A percentile compares a stretch with the other conserved stretches of the same genome.
Evolutionary conservation across 2,113 vertebrate species (phyloP).

Genomic region (Trematocara zebra): DNA sequence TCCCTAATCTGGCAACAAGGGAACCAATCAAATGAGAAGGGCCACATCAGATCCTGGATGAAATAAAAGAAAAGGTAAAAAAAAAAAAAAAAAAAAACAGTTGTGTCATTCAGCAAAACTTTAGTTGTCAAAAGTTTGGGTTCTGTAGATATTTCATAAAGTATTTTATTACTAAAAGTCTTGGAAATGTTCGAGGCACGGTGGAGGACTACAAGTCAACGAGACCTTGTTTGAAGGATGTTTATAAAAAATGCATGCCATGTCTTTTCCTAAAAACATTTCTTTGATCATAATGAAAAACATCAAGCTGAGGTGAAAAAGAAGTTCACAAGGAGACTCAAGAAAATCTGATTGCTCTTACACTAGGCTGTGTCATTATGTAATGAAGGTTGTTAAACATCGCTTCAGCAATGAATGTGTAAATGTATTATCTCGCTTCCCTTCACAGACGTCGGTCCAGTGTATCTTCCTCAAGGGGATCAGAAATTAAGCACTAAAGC

Average conservation of each 20-base stretch:
- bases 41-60: rapidly evolving
- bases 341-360: neutral
- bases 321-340: neutral
- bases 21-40: neutral
- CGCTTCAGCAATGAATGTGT: neutral
- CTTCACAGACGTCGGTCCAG: neutral
- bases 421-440: neutral
- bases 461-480: neutral
- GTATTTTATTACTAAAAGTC: neutral
- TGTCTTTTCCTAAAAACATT: neutral
- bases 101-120: neutral
- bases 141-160: neutral
- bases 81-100: neutral
- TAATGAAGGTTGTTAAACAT: neutral
- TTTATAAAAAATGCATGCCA: neutral
- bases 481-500: neutral
- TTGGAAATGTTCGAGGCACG: neutral
- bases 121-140: neutral
- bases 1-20: neutral
- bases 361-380: neutral
- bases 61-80: neutral
- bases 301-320: neutral
- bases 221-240: neutral
- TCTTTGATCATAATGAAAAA: neutral
- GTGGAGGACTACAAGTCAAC: neutral